Evolutionary conservation across 1,140 invertebrate genomes (phyloP).

Genomic region (Drosophila leontia): DNA sequence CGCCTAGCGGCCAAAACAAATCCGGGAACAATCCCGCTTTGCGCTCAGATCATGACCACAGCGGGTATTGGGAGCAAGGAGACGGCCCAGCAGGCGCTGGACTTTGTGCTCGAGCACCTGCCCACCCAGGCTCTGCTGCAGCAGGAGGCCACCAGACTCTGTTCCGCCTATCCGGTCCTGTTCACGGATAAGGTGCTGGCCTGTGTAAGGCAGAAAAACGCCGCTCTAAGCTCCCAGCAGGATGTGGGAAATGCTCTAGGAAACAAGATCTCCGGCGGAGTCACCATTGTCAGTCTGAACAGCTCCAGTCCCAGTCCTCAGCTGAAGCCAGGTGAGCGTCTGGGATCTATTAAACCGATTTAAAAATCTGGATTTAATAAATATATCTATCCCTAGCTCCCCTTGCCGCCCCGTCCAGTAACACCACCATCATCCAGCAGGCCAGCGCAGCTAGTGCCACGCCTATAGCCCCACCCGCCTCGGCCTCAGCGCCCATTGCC

Average conservation of each 20-base stretch:
- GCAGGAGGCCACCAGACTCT: slow-evolving; percentile 91
- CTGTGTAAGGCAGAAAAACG: slow-evolving; percentile 89
- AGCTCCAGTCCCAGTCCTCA: slow-evolving; percentile 54
- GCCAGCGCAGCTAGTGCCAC: slow-evolving; percentile 22
- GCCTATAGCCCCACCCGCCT: slow-evolving; percentile 17
- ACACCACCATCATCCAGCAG: slow-evolving; percentile 34
- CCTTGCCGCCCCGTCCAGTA: slow-evolving; percentile 34
- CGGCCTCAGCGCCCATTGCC: slow-evolving; percentile 38
- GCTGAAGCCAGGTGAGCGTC: slow-evolving; percentile 44
- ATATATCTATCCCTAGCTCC: slow-evolving; percentile 7
- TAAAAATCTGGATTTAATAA: background rate
- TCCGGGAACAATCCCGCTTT: slow-evolving; percentile 88
- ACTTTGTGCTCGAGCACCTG: slow-evolving; percentile 91
- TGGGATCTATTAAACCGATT: background rate
- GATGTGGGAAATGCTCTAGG: slow-evolving; percentile 86
- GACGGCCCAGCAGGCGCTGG: slow-evolving; percentile 91
- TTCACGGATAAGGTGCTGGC: slow-evolving; percentile 91
- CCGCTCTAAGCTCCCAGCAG: slow-evolving; percentile 76
- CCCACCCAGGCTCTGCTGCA: slow-evolving; percentile 89
- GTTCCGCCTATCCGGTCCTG: slow-evolving; percentile 90
- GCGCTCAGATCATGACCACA: slow-evolving; percentile 88
- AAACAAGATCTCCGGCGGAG: slow-evolving; percentile 88
- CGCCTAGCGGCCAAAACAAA: slow-evolving; percentile 89
- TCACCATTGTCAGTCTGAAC: slow-evolving; percentile 91
- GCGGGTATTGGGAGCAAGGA: slow-evolving; percentile 89